phyloP scores from a whole-genome alignment of 2,113 vertebrate genomes.

The Ameiurus melas region DNA sequence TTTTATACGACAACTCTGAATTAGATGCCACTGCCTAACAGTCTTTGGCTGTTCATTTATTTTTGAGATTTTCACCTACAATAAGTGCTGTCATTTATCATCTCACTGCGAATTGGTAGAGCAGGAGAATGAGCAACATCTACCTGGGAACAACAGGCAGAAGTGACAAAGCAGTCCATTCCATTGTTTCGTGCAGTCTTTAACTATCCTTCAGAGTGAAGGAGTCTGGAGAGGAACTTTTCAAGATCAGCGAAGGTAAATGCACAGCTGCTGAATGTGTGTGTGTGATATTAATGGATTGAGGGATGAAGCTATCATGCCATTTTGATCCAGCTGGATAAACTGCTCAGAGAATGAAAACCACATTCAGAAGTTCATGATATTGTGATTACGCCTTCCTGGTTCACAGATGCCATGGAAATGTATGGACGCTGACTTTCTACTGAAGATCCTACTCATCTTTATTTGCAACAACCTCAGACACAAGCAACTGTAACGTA shows the following conservation, averaged over 20 bases:
- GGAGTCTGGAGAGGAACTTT: not conserved
- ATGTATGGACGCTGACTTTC: not conserved
- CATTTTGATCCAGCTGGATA: not conserved
- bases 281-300: not conserved
- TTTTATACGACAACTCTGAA: not conserved
- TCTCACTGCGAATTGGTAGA: not conserved
- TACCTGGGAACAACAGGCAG: not conserved
- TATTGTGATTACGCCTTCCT: not conserved
- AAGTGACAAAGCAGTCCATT: not conserved
- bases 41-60: not conserved
- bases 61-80: not conserved
- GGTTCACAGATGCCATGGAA: not conserved
- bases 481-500: not conserved
- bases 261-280: not conserved
- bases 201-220: not conserved
- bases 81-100: not conserved
- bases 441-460: not conserved
- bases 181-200: not conserved
- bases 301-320: not conserved
- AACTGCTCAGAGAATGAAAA: not conserved
- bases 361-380: not conserved
- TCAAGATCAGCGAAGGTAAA: not conserved
- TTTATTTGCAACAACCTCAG: not conserved
- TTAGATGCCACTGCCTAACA: not conserved
- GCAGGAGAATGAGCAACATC: not conserved